Evolutionary conservation across 92 coral and sea anemone species (phyloP).

Genomic region (Zoanthus sociatus): DNA sequence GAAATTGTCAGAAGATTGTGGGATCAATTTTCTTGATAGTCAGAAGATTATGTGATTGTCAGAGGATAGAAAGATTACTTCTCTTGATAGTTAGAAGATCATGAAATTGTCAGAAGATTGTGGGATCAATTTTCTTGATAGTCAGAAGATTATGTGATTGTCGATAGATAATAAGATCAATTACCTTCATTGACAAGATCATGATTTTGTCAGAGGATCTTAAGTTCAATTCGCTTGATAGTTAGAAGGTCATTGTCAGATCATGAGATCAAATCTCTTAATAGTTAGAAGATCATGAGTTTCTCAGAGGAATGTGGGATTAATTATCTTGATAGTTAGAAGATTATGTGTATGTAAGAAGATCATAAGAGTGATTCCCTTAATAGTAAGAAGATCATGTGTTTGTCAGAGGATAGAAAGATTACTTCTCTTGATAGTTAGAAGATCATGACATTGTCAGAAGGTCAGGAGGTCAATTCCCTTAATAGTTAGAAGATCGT

Average conservation of each 20-base stretch:
- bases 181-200: background rate
- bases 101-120: background rate
- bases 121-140: background rate
- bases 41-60: no score
- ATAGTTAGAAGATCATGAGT: background rate
- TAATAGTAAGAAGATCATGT: background rate
- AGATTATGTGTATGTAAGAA: background rate
- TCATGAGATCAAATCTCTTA: no score
- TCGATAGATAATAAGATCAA: background rate
- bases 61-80: background rate
- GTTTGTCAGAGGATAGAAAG: no score
- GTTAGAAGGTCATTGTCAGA: no score
- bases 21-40: background rate
- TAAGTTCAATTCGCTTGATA: background rate
- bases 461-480: background rate
- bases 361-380: background rate
- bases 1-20: no score
- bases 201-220: background rate
- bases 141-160: background rate
- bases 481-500: background rate
- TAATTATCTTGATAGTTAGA: background rate
- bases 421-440: background rate
- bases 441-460: background rate
- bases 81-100: background rate
- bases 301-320: background rate